Percentiles rank a stretch among this genome's conserved stretches.
Evolutionary conservation across 2,888 invertebrate genomes (phyloP).

Genomic region (Dryadula phaetusa): DNA sequence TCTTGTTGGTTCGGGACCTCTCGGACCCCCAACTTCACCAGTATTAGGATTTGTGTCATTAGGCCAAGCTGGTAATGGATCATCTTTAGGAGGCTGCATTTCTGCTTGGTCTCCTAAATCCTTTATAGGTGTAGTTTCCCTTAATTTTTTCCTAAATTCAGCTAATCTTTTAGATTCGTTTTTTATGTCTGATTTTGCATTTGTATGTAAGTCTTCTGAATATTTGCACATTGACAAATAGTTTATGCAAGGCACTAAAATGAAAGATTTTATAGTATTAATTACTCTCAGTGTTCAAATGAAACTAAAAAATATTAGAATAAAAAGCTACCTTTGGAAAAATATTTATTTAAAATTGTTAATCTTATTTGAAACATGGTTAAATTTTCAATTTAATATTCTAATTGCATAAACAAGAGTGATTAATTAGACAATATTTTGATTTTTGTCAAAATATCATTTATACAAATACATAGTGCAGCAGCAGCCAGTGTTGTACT

Average conservation of each 20-base stretch:
- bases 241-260: slow-evolving; percentile 33
- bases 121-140: slow-evolving; percentile 87
- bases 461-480: background rate
- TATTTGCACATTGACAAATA: slow-evolving; percentile 47
- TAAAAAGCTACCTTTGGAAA: background rate
- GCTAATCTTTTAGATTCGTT: slow-evolving; percentile 77
- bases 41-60: slow-evolving; percentile 95
- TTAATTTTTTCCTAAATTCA: slow-evolving; percentile 90
- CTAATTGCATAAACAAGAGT: background rate
- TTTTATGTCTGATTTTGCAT: slow-evolving; percentile 46
- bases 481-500: slow-evolving; percentile 4
- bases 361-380: slow-evolving; percentile 6
- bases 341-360: slow-evolving; percentile 1
- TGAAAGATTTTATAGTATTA: background rate
- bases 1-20: slow-evolving; percentile 98
- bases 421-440: background rate
- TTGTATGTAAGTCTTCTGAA: slow-evolving; percentile 54
- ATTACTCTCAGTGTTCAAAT: slow-evolving; percentile 8
- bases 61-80: slow-evolving; percentile 93
- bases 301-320: background rate
- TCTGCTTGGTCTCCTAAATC: slow-evolving; percentile 91
- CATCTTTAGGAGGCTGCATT: slow-evolving; percentile 90
- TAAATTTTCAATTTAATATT: background rate
- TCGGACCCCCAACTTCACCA: slow-evolving; percentile 97
- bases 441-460: slow-evolving; percentile 9